phyloP scores from a whole-genome alignment of 1,140 invertebrate species.

The Wiebesia pumilae region DNA sequence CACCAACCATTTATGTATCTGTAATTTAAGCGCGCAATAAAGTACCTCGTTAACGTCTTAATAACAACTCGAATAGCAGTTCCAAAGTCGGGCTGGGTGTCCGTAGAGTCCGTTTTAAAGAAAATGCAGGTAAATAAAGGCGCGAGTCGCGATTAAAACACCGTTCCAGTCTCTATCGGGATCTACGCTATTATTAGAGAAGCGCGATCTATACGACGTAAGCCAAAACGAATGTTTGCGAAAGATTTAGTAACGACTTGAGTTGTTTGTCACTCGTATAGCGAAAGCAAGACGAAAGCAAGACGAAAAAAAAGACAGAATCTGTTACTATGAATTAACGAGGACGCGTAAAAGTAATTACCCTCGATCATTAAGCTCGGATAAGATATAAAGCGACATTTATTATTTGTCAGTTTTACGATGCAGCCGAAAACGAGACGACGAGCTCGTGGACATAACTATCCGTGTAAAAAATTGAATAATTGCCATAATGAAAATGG shows the following conservation, averaged over 20 bases:
- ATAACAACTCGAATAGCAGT: neutral
- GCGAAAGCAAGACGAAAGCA: too few species aligned
- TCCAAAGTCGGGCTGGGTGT: neutral
- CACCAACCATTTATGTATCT: neutral
- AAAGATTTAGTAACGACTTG: neutral
- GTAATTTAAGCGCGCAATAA: neutral
- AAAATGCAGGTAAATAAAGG: too few species aligned
- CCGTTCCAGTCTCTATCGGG: too few species aligned
- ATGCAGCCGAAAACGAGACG: neutral
- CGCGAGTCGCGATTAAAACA: too few species aligned
- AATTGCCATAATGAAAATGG: neutral
- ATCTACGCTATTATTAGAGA: neutral
- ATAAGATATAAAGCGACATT: neutral
- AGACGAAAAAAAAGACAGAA: neutral
- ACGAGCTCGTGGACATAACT: neutral
- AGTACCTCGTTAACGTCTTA: neutral
- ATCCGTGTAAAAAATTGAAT: neutral
- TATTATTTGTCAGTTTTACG: neutral
- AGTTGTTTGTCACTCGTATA: neutral
- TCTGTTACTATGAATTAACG: constrained; percentile 7
- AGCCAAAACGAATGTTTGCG: neutral
- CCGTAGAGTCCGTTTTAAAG: too few species aligned
- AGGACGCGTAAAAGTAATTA: neutral
- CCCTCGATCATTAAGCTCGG: neutral
- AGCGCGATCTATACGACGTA: neutral